Evolutionary conservation across 2,113 vertebrate genomes (phyloP).

Genomic region (Petroica traversi): DNA sequence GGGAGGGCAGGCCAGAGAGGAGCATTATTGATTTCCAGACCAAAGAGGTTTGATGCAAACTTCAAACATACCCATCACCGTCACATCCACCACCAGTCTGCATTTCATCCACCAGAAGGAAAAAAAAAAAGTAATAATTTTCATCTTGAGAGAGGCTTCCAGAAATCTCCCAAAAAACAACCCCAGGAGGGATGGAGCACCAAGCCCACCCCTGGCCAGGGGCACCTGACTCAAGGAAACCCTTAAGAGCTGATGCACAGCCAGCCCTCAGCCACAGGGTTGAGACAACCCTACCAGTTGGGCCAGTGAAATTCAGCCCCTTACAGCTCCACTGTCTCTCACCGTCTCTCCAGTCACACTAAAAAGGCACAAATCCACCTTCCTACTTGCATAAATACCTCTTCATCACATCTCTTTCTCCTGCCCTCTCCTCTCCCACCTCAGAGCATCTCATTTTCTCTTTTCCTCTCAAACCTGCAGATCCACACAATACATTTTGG

Average conservation of each 20-base stretch:
- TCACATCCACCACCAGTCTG: neutral
- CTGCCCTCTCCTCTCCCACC: neutral
- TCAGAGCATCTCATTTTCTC: neutral
- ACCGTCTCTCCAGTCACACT: neutral
- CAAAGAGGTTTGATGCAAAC: neutral
- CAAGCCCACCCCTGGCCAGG: neutral
- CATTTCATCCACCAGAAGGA: neutral
- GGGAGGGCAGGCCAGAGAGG: neutral
- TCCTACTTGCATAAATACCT: neutral
- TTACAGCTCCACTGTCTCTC: neutral
- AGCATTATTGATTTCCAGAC: neutral
- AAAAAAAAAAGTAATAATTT: neutral
- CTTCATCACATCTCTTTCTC: neutral
- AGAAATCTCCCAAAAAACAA: neutral
- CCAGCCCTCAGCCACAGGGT: neutral
- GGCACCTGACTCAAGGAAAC: neutral
- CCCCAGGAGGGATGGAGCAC: neutral
- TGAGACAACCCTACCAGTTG: neutral
- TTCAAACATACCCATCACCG: neutral
- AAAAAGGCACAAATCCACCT: neutral
- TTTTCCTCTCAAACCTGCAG: neutral
- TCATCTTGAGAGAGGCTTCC: neutral
- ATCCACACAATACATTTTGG: neutral
- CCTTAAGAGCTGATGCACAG: neutral
- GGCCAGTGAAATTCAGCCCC: neutral